phyloP scores from a whole-genome alignment of 1,140 invertebrate species.

The Drosophila ficusphila region DNA sequence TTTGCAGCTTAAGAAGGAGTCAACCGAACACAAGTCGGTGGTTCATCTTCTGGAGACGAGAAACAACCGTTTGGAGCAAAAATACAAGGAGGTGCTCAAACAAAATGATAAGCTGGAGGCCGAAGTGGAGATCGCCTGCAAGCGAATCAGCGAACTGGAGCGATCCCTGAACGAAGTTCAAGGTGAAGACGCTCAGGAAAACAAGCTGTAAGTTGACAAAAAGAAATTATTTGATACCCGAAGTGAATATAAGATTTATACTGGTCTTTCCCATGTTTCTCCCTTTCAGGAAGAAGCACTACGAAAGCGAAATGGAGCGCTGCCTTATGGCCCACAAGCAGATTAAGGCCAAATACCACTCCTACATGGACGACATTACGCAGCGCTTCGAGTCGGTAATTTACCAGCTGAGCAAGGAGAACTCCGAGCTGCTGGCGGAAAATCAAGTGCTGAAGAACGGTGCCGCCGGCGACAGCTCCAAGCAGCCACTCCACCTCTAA shows the following conservation, averaged over 20 bases:
- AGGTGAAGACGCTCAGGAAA: constrained; percentile 1
- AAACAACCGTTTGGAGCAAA: constrained; percentile 53
- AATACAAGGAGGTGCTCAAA: constrained; percentile 47
- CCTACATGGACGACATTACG: constrained; percentile 57
- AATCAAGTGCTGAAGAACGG: constrained; percentile 37
- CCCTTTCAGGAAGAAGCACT: constrained; percentile 37
- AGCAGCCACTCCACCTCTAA: not conserved
- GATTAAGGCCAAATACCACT: constrained; percentile 54
- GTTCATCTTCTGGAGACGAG: constrained; percentile 40
- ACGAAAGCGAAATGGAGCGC: constrained; percentile 44
- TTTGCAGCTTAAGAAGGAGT: constrained; percentile 25
- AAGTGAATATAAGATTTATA: too few species aligned
- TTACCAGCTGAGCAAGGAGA: constrained; percentile 44
- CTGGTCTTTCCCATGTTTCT: too few species aligned
- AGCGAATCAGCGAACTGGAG: constrained; percentile 38
- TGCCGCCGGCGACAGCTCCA: constrained; percentile 21
- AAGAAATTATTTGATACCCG: too few species aligned
- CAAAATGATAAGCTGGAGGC: constrained; percentile 50
- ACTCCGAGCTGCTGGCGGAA: constrained; percentile 51
- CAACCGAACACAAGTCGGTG: constrained; percentile 16
- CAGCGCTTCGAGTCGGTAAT: constrained; percentile 54
- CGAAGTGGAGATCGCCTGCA: constrained; percentile 48
- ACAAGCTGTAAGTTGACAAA: constrained; percentile 25
- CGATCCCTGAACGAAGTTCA: not conserved
- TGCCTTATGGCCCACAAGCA: constrained; percentile 47